A percentile compares a stretch with the other conserved stretches of the same genome.
Conservation (phyloP, 2,888 invertebrate genomes). For the Apodemia duryi region DNA sequence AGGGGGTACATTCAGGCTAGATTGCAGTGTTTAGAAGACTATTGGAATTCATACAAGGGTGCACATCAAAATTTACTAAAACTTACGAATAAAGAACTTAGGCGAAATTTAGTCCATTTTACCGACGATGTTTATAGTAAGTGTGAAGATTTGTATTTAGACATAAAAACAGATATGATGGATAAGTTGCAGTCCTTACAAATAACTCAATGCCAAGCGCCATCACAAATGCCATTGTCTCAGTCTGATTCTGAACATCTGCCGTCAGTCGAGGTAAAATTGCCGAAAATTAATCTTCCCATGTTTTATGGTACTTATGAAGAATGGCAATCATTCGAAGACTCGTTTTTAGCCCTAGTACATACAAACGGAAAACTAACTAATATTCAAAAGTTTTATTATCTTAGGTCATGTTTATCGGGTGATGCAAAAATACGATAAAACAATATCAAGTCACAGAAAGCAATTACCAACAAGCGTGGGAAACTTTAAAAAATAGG, state of each 20-base stretch:
- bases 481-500: slow-evolving; percentile 30
- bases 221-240: background rate
- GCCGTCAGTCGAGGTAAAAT: background rate
- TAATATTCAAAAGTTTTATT: slow-evolving; percentile 30
- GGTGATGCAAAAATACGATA: slow-evolving; percentile 29
- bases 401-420: slow-evolving; percentile 28
- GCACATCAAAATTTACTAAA: background rate
- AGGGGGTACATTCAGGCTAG: background rate
- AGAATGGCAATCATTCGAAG: background rate
- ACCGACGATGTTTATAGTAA: background rate
- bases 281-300: background rate
- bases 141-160: background rate
- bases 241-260: background rate
- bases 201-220: background rate
- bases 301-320: background rate
- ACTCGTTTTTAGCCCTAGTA: background rate
- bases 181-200: background rate
- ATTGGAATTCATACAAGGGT: background rate
- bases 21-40: background rate
- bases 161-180: background rate
- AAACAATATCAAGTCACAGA: slow-evolving; percentile 24
- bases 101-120: background rate
- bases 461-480: background rate
- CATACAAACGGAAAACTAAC: slow-evolving; percentile 17
- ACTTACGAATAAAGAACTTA: background rate